Evolutionary conservation across 2,888 invertebrate species (phyloP).

Genomic region (Anticlea derivata): DNA sequence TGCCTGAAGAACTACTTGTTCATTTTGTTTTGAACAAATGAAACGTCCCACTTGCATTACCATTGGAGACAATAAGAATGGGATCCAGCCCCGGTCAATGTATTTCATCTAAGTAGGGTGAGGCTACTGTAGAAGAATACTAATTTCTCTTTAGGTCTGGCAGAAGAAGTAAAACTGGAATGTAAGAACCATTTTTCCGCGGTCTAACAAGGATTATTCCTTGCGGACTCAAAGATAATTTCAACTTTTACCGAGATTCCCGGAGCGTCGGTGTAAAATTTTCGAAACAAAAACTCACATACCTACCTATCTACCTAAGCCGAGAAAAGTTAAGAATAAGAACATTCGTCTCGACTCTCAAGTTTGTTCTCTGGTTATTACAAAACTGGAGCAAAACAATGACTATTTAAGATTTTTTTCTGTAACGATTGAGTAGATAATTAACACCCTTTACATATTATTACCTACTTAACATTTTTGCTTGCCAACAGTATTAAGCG

Average conservation of each 20-base stretch:
- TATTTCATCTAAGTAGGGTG: conserved; percentile 26
- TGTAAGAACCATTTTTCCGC: conserved; percentile 25
- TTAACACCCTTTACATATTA: neutral
- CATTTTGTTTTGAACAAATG: conserved; percentile 39
- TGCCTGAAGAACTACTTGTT: conserved; percentile 24
- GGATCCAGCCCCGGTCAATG: conserved; percentile 22
- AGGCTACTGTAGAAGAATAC: conserved; percentile 27
- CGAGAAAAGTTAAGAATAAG: conserved; percentile 13
- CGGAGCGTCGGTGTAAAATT: conserved; percentile 18
- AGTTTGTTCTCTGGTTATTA: conserved; percentile 16
- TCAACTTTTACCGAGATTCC: conserved; percentile 31
- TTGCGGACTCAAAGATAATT: conserved; percentile 32
- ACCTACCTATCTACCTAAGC: too few relatives aligned
- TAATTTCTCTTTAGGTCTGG: conserved; percentile 25
- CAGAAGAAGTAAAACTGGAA: conserved; percentile 25
- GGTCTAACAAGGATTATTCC: conserved; percentile 30
- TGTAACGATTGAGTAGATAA: neutral
- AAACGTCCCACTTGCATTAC: conserved; percentile 27
- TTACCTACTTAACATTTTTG: too few relatives aligned
- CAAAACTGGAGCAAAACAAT: conserved; percentile 4
- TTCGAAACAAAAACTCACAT: conserved; percentile 25
- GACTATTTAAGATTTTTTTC: conserved; percentile 2
- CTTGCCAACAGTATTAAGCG: too few relatives aligned
- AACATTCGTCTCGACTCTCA: conserved; percentile 20
- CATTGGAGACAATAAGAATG: conserved; percentile 28